Conservation (phyloP, 2,797 vertebrate species). For the Bufotes viridis region DNA sequence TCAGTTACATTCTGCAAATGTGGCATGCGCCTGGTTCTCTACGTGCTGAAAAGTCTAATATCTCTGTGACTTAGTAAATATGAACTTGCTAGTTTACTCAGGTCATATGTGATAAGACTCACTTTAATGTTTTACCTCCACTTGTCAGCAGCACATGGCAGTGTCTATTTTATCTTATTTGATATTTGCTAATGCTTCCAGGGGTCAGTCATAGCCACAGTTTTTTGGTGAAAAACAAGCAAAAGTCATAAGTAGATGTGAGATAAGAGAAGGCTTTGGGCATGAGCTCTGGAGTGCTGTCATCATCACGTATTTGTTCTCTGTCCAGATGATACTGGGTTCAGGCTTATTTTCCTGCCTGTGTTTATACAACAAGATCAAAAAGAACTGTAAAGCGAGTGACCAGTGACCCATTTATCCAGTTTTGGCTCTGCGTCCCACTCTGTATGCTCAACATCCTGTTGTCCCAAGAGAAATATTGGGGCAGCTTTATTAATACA, state of each 20-base stretch:
- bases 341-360: conserved; percentile 64
- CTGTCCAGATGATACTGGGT: conserved; percentile 74
- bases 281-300: conserved; percentile 80
- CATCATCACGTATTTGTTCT: conserved; percentile 77
- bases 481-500: neutral
- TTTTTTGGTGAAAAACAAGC: conserved; percentile 74
- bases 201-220: conserved; percentile 73
- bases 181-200: conserved; percentile 76
- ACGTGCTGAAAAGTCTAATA: conserved; percentile 47
- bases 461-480: conserved; percentile 17
- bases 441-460: conserved; percentile 44
- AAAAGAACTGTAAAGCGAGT: conserved; percentile 78
- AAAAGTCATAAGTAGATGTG: conserved; percentile 67
- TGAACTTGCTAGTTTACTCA: neutral
- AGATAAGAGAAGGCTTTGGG: conserved; percentile 79
- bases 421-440: conserved; percentile 72
- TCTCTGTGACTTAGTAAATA: conserved; percentile 56
- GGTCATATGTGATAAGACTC: conserved; percentile 40
- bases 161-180: conserved; percentile 66
- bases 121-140: conserved; percentile 56
- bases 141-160: conserved; percentile 57
- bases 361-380: conserved; percentile 84
- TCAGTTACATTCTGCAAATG: conserved; percentile 9
- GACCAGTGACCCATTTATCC: conserved; percentile 75
- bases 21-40: conserved; percentile 27